These are phyloP conservation scores for Botia kubotai DNA, from an alignment of 2,797 vertebrate genomes.

Conservation along the genomic window DNA sequence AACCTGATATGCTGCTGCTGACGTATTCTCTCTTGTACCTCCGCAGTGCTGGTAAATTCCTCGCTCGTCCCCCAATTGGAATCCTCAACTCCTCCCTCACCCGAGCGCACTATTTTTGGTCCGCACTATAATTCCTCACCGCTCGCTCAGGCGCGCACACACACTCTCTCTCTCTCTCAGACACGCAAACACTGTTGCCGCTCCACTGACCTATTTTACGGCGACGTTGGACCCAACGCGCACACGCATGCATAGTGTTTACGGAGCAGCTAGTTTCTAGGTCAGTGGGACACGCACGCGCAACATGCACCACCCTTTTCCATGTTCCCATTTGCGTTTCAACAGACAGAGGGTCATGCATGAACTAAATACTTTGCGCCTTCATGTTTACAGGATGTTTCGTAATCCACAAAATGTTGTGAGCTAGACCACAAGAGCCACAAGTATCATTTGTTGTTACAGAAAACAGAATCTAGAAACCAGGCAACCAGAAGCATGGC, in stretches of 20 bases:
- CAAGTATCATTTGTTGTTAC: background rate
- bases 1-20: slow-evolving; percentile 63
- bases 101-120: slow-evolving; percentile 76
- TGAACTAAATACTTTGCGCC: background rate
- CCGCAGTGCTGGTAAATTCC: slow-evolving; percentile 72
- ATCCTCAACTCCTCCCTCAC: slow-evolving; percentile 65
- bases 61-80: slow-evolving; percentile 65
- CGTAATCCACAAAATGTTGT: background rate
- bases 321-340: slow-evolving; percentile 9
- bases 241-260: slow-evolving; percentile 70
- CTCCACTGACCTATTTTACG: slow-evolving; percentile 82
- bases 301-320: slow-evolving; percentile 61
- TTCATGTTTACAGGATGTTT: background rate
- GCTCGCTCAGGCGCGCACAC: slow-evolving; percentile 46
- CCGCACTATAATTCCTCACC: slow-evolving; percentile 71
- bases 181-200: slow-evolving; percentile 59
- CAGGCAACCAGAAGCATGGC: background rate
- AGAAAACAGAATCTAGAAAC: background rate
- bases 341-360: background rate
- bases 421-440: background rate
- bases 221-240: slow-evolving; percentile 69
- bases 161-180: slow-evolving; percentile 53
- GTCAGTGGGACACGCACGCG: slow-evolving; percentile 79
- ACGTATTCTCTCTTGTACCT: slow-evolving; percentile 55
- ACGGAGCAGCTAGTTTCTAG: slow-evolving; percentile 79